Conservation (phyloP, 2,797 vertebrate species). For the Microctenopoma stevenorrisi region DNA sequence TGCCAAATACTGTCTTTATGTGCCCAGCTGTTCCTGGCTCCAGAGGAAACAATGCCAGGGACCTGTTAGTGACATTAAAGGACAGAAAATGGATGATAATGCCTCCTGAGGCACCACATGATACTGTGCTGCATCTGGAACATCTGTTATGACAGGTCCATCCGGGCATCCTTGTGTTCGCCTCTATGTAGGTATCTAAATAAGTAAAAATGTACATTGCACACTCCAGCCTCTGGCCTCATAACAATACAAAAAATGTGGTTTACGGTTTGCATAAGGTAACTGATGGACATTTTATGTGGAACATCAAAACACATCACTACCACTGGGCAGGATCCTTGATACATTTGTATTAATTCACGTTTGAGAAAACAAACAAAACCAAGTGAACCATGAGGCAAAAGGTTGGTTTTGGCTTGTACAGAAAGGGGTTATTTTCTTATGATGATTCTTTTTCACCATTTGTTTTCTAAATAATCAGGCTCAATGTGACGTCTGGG, state of each 20-base stretch:
- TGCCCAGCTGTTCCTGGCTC: conserved; percentile 50
- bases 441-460: conserved; percentile 17
- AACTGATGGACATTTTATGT: conserved; percentile 64
- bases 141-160: conserved; percentile 78
- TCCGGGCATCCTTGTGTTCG: conserved; percentile 35
- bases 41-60: conserved; percentile 54
- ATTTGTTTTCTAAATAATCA: conserved; percentile 50
- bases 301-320: conserved; percentile 66
- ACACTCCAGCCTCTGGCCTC: conserved; percentile 21
- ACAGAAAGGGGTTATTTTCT: conserved; percentile 19
- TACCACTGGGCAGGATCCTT: conserved; percentile 6
- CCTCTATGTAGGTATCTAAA: conserved; percentile 52
- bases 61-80: conserved; percentile 63
- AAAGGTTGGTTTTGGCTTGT: conserved; percentile 21
- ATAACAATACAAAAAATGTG: conserved; percentile 27
- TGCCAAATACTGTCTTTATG: conserved; percentile 29
- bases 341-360: conserved; percentile 48
- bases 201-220: conserved; percentile 9
- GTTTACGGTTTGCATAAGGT: conserved; percentile 54
- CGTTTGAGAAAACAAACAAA: conserved; percentile 56
- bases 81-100: conserved; percentile 69
- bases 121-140: conserved; percentile 78
- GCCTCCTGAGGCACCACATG: conserved; percentile 71
- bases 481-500: conserved; percentile 14
- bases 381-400: conserved; percentile 14